phyloP scores from a whole-genome alignment of 2,888 invertebrate genomes.

The Sisyra terminalis region DNA sequence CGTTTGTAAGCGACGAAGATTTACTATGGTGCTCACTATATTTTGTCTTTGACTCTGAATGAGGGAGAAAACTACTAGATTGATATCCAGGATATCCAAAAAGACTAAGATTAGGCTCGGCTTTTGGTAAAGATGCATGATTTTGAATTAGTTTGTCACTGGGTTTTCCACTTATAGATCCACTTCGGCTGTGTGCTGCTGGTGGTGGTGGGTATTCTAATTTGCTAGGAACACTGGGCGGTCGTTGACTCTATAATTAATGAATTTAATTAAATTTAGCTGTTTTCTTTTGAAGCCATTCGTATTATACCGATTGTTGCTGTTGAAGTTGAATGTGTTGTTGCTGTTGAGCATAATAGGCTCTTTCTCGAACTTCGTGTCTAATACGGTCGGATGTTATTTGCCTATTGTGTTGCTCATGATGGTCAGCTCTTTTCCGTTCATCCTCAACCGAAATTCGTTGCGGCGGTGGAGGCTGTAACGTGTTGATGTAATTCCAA shows the following conservation, averaged over 20 bases:
- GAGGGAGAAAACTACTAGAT: constrained; percentile 25
- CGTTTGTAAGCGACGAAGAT: constrained; percentile 16
- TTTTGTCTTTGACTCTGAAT: constrained; percentile 43
- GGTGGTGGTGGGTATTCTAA: constrained; percentile 31
- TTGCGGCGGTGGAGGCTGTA: constrained; percentile 19
- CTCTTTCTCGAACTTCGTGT: constrained; percentile 18
- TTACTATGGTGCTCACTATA: constrained; percentile 28
- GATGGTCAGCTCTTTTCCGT: constrained; percentile 23
- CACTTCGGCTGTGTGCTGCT: constrained; percentile 26
- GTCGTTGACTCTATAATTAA: constrained; percentile 16
- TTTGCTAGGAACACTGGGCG: constrained; percentile 25
- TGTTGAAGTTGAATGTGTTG: not conserved
- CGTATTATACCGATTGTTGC: not conserved
- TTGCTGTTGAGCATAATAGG: constrained; percentile 17
- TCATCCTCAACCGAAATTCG: constrained; percentile 22
- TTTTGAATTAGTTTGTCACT: constrained; percentile 19
- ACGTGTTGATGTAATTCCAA: constrained; percentile 22
- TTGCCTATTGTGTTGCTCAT: constrained; percentile 22
- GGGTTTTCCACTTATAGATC: constrained; percentile 18
- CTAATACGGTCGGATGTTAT: constrained; percentile 15
- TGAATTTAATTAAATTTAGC: constrained; percentile 5
- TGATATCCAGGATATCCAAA: constrained; percentile 48
- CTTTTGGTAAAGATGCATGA: constrained; percentile 31
- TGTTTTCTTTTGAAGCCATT: not conserved
- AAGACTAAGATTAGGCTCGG: constrained; percentile 49